phyloP scores from a whole-genome alignment of 2,113 vertebrate genomes.

The Pseudorhombus dupliciocellatus region DNA sequence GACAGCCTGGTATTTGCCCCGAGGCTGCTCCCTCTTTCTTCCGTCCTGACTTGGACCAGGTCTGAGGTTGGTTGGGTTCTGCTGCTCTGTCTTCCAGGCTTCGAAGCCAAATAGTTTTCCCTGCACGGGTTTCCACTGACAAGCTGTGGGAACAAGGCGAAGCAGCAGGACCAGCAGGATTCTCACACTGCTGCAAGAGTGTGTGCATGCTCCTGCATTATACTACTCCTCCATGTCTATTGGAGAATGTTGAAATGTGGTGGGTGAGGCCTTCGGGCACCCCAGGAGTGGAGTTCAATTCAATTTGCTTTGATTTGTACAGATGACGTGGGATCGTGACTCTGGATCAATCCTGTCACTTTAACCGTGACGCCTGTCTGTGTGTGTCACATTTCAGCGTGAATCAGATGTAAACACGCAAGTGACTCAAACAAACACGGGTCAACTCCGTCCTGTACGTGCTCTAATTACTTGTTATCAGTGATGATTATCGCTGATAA shows the following conservation, averaged over 20 bases:
- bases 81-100: constrained; percentile 57
- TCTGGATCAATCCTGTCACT: no score
- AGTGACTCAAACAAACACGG: no score
- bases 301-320: no score
- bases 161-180: background rate
- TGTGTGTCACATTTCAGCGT: no score
- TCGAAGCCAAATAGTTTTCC: constrained; percentile 80
- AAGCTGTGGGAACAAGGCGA: constrained; percentile 76
- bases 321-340: no score
- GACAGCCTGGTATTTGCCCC: constrained; percentile 54
- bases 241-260: background rate
- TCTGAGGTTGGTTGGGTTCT: constrained; percentile 66
- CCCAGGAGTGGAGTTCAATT: background rate
- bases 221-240: background rate
- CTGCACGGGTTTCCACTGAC: constrained; percentile 76
- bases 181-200: constrained; percentile 1
- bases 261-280: background rate
- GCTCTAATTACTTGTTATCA: no score
- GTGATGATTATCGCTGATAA: no score
- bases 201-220: background rate
- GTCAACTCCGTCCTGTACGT: no score
- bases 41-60: constrained; percentile 32
- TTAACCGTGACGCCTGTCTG: no score
- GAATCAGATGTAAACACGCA: no score
- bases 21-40: constrained; percentile 42